Conservation (phyloP, 2,113 vertebrate genomes). For the Catharus fuscescens region DNA sequence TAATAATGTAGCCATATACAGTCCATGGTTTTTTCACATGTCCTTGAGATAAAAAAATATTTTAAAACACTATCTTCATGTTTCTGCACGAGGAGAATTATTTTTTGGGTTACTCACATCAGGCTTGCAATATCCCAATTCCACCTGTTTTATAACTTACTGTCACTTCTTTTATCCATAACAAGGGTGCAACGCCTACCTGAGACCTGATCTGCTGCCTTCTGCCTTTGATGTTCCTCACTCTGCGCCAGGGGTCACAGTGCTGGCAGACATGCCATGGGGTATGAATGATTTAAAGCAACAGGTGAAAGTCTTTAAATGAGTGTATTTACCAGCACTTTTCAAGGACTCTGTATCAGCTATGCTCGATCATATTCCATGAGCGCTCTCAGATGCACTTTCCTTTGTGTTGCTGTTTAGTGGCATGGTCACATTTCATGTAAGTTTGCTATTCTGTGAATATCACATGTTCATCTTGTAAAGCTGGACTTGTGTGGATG, state of each 20-base stretch:
- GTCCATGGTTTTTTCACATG: background rate
- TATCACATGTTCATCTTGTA: slow-evolving; percentile 47
- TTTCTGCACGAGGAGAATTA: background rate
- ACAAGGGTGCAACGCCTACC: slow-evolving; percentile 41
- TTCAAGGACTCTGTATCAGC: slow-evolving; percentile 51
- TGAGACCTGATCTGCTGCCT: slow-evolving; percentile 66
- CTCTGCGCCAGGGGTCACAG: slow-evolving; percentile 55
- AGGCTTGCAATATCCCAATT: background rate
- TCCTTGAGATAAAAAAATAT: background rate
- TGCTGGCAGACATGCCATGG: slow-evolving; percentile 19
- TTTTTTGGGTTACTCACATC: background rate
- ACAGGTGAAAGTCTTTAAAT: slow-evolving; percentile 75
- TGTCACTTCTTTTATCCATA: slow-evolving; percentile 73
- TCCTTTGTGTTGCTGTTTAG: slow-evolving; percentile 58
- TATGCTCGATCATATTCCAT: slow-evolving; percentile 48
- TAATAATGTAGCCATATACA: background rate
- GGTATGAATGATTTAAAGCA: slow-evolving; percentile 70
- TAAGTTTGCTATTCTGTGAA: slow-evolving; percentile 26
- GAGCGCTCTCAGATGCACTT: slow-evolving; percentile 46
- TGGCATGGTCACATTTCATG: slow-evolving; percentile 9
- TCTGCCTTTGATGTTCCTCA: slow-evolving; percentile 79
- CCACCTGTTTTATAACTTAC: slow-evolving; percentile 75
- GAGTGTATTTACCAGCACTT: slow-evolving; percentile 57
- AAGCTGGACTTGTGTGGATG: background rate
- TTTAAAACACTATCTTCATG: background rate